Conservation (phyloP, 2,113 vertebrate species). For the Cyphomyrus plagiostoma region DNA sequence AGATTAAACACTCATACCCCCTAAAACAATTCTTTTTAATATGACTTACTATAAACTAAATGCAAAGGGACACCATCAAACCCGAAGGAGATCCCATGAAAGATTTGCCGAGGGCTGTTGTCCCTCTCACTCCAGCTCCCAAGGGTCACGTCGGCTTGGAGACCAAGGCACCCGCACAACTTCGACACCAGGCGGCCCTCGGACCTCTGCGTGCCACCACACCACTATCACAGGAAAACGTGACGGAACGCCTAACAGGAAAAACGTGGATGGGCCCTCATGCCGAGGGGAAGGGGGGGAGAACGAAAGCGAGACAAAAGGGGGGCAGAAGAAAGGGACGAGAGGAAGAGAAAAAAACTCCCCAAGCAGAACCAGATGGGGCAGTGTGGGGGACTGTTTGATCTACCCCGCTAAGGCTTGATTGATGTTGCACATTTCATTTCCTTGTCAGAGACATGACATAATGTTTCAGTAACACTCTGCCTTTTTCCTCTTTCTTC, state of each 20-base stretch:
- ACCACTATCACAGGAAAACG: constrained; percentile 60
- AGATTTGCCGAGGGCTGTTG: not conserved
- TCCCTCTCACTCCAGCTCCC: not conserved
- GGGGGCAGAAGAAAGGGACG: constrained; percentile 39
- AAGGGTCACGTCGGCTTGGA: not conserved
- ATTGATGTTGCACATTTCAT: constrained; percentile 66
- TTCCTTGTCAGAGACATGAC: constrained; percentile 68
- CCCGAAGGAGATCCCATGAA: not conserved
- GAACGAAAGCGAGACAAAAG: constrained; percentile 41
- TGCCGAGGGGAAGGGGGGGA: constrained; percentile 38
- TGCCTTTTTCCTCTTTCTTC: constrained; percentile 38
- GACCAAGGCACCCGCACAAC: not conserved
- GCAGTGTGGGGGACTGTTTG: constrained; percentile 62
- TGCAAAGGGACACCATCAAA: constrained; percentile 36
- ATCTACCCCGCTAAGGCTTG: constrained; percentile 60
- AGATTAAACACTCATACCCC: not conserved
- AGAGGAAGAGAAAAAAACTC: constrained; percentile 41
- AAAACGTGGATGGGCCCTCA: constrained; percentile 46
- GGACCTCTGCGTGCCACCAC: constrained; percentile 52
- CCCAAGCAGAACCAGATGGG: constrained; percentile 60
- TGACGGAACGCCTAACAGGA: constrained; percentile 56
- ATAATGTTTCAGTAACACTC: constrained; percentile 66
- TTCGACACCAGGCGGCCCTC: constrained; percentile 15
- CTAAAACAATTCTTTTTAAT: not conserved
- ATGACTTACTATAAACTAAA: not conserved